Percentiles rank a stretch among this genome's conserved stretches.
Evolutionary conservation across 2,888 invertebrate genomes (phyloP).

Genomic region (Geophilus truncorum): DNA sequence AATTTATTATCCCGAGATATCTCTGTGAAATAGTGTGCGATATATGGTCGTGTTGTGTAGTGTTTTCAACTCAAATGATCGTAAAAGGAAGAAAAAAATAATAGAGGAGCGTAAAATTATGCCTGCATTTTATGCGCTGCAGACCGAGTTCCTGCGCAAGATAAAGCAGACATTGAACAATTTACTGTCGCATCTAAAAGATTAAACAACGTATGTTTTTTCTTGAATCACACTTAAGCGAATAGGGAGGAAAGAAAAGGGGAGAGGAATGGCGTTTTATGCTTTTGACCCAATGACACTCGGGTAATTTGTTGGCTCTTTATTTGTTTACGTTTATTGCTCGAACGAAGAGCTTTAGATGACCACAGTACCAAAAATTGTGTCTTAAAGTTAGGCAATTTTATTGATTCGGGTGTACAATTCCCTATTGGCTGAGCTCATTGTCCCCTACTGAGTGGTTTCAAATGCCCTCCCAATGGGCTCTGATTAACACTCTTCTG

Average conservation of each 20-base stretch:
- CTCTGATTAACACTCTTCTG: background rate
- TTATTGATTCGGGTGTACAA: slow-evolving; percentile 12
- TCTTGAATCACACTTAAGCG: background rate
- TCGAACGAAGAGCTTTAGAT: background rate
- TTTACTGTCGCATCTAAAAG: background rate
- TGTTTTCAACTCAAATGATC: slow-evolving; percentile 10
- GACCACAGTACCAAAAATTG: slow-evolving; percentile 18
- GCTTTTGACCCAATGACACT: slow-evolving; percentile 5
- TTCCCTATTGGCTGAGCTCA: slow-evolving; percentile 10
- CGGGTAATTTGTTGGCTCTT: background rate
- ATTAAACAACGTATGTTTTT: background rate
- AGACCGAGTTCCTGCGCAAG: background rate
- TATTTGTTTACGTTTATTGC: background rate
- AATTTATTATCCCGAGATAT: slow-evolving; percentile 15
- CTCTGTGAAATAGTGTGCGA: background rate
- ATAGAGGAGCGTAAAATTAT: background rate
- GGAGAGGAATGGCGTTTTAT: background rate
- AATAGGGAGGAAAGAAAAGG: background rate
- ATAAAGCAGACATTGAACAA: slow-evolving; percentile 14
- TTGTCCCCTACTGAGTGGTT: slow-evolving; percentile 24
- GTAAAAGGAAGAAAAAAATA: background rate
- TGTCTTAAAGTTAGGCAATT: slow-evolving; percentile 9
- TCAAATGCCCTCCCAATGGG: slow-evolving; percentile 22
- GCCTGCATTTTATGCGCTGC: slow-evolving; percentile 2
- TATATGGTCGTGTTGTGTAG: background rate